Evolutionary conservation across 2,888 invertebrate species (phyloP).

Genomic region (Callyntrura guangdongensis): DNA sequence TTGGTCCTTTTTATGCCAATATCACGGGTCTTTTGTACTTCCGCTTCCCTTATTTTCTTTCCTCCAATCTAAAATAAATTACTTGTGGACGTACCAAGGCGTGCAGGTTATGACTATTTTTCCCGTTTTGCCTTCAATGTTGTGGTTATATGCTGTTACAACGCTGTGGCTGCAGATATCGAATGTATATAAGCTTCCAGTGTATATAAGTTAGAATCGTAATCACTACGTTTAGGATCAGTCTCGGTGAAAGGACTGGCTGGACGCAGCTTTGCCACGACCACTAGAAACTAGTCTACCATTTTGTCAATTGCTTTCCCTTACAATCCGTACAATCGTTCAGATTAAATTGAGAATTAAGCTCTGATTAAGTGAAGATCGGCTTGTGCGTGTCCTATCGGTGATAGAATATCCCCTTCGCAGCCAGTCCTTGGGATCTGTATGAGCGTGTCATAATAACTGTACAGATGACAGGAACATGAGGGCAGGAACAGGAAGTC

Average conservation of each 20-base stretch:
- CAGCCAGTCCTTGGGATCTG: constrained; percentile 19
- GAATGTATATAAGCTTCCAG: not conserved
- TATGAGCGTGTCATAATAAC: constrained; percentile 38
- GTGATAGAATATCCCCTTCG: constrained; percentile 26
- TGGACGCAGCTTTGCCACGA: not conserved
- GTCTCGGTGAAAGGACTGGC: not conserved
- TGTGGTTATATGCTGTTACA: not conserved
- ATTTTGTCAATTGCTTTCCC: constrained; percentile 41
- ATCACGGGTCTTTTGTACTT: not conserved
- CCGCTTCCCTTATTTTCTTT: not conserved
- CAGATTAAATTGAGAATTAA: constrained; percentile 25
- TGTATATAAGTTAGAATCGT: not conserved
- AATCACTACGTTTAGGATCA: not conserved
- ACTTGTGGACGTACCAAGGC: too few relatives aligned
- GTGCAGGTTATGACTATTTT: not conserved
- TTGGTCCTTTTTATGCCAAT: constrained; percentile 17
- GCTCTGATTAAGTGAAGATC: constrained; percentile 15
- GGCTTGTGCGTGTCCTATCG: not conserved
- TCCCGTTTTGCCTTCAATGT: not conserved
- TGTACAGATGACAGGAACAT: not conserved
- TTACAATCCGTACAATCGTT: not conserved
- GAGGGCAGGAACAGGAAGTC: too few relatives aligned
- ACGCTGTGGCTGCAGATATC: not conserved
- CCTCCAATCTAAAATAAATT: not conserved
- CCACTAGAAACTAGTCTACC: not conserved